Conservation (phyloP, 2,113 vertebrate species). For the Cricetomys ansorgei region DNA sequence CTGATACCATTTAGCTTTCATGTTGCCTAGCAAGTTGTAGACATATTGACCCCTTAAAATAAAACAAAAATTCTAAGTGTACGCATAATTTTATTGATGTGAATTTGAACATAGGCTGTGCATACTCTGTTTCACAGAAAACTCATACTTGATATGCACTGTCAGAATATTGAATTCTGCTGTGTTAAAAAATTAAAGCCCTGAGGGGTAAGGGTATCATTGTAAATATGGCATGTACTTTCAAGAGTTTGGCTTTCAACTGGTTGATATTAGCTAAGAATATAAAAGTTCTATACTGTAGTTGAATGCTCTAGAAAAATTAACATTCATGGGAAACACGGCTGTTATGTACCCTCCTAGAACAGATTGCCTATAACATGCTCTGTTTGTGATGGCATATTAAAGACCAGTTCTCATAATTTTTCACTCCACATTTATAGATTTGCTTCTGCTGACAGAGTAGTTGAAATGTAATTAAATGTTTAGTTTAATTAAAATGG, state of each 20-base stretch:
- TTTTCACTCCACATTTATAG: conserved; percentile 81
- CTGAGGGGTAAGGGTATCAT: background rate
- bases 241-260: conserved; percentile 19
- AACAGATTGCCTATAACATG: conserved; percentile 86
- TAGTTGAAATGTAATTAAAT: conserved; percentile 84
- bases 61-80: conserved; percentile 54
- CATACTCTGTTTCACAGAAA: background rate
- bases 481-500: conserved; percentile 87
- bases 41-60: conserved; percentile 59
- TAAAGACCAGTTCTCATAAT: conserved; percentile 82
- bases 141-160: background rate
- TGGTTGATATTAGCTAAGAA: background rate
- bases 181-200: conserved; percentile 36
- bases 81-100: conserved; percentile 50
- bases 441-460: conserved; percentile 81
- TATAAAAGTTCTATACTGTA: conserved; percentile 17
- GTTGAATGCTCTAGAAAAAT: conserved; percentile 41
- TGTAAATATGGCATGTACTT: conserved; percentile 18
- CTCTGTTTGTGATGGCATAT: conserved; percentile 77
- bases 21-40: conserved; percentile 43
- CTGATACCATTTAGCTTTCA: conserved; percentile 42
- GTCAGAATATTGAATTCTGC: conserved; percentile 37
- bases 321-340: conserved; percentile 62
- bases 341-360: conserved; percentile 63
- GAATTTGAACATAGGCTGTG: background rate